These are phyloP conservation scores for Dascyllus trimaculatus DNA, from an alignment of 2,113 vertebrate genomes.

Conservation along the genomic window DNA sequence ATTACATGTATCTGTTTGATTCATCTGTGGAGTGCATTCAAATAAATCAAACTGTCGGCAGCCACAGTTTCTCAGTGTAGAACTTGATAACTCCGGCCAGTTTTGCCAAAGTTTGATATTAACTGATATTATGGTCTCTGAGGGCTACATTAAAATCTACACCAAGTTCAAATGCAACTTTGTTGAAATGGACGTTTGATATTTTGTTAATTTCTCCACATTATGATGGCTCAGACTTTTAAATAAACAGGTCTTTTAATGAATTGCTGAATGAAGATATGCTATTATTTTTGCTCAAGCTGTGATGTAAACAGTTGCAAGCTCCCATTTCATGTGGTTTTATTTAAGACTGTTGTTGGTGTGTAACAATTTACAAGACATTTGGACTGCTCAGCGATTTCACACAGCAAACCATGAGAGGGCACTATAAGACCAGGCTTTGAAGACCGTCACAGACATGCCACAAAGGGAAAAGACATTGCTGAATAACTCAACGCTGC, in stretches of 20 bases:
- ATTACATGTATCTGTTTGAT: conserved; percentile 59
- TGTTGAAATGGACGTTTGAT: conserved; percentile 1
- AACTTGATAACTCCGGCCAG: conserved; percentile 3
- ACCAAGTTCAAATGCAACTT: conserved; percentile 12
- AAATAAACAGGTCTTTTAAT: not conserved
- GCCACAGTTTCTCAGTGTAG: not conserved
- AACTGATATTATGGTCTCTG: conserved; percentile 15
- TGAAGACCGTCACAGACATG: not conserved
- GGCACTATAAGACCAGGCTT: conserved; percentile 70
- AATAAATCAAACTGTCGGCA: conserved; percentile 38
- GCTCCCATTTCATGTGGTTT: not conserved
- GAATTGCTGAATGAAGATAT: not conserved
- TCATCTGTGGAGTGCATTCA: conserved; percentile 31
- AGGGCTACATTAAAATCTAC: conserved; percentile 10
- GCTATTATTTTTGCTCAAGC: no score
- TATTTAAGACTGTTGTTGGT: not conserved
- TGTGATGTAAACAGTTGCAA: no score
- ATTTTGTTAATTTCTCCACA: conserved; percentile 5
- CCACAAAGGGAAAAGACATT: not conserved
- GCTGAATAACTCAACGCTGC: conserved; percentile 59
- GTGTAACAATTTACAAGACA: not conserved
- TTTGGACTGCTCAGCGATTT: not conserved
- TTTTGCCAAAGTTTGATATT: conserved; percentile 1
- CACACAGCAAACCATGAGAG: conserved; percentile 68
- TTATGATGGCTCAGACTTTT: not conserved